Evolutionary conservation across 2,113 vertebrate genomes (phyloP).

Genomic region (Chaenocephalus aceratus): DNA sequence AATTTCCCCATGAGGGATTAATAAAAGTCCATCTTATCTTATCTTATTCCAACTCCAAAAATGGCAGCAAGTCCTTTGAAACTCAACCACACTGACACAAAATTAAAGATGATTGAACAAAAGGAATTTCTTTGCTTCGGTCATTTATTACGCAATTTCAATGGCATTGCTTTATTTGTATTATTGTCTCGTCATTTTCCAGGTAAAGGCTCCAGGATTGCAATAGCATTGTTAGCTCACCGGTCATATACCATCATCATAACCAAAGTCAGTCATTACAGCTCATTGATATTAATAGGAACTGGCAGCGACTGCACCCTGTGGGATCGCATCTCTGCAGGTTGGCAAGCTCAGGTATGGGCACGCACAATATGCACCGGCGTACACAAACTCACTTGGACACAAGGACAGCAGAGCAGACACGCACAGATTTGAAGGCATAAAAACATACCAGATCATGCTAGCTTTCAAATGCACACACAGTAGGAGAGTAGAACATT

Average conservation of each 20-base stretch:
- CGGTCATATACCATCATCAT: slow-evolving; percentile 7
- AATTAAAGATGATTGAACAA: slow-evolving; percentile 45
- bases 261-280: slow-evolving; percentile 64
- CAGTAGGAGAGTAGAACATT: neutral
- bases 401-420: neutral
- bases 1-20: no score
- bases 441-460: neutral
- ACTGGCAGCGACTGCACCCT: slow-evolving; percentile 64
- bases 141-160: slow-evolving; percentile 38
- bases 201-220: neutral
- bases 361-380: slow-evolving; percentile 41
- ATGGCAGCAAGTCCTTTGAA: slow-evolving; percentile 31
- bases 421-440: neutral
- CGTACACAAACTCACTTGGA: slow-evolving; percentile 11
- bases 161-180: slow-evolving; percentile 11
- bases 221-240: slow-evolving; percentile 4
- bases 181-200: neutral
- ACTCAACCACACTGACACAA: slow-evolving; percentile 18
- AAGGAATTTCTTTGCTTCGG: slow-evolving; percentile 6
- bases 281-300: slow-evolving; percentile 65
- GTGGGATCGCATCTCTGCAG: slow-evolving; percentile 68
- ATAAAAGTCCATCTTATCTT: no score
- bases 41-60: slow-evolving; percentile 31
- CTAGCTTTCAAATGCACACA: neutral
- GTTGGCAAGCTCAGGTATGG: slow-evolving; percentile 60